Evolutionary conservation across 2,113 vertebrate genomes (phyloP).

Genomic region (Vombatus ursinus): DNA sequence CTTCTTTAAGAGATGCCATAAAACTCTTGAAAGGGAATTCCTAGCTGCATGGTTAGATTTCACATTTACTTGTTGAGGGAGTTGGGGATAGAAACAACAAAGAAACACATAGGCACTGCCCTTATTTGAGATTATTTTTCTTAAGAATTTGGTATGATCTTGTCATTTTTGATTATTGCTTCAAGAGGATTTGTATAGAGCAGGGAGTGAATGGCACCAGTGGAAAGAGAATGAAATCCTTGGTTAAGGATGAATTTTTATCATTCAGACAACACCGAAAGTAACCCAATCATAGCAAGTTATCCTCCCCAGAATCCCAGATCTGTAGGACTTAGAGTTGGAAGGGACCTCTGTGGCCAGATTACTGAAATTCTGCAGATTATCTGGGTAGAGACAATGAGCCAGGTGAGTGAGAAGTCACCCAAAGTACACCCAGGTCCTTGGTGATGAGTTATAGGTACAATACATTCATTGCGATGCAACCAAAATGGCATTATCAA

Average conservation of each 20-base stretch:
- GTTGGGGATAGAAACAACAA: conserved; percentile 43
- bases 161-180: neutral
- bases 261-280: neutral
- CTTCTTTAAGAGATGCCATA: conserved; percentile 77
- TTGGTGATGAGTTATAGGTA: neutral
- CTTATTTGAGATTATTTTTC: neutral
- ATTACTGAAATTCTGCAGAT: neutral
- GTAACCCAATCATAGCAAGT: neutral
- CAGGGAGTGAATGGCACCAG: neutral
- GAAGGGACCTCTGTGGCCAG: neutral
- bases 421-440: neutral
- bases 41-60: conserved; percentile 66
- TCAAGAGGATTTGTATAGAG: neutral
- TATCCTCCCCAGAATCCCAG: neutral
- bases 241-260: neutral
- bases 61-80: conserved; percentile 51
- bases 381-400: neutral
- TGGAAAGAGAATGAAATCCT: neutral
- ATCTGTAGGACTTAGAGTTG: neutral
- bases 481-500: neutral
- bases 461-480: neutral
- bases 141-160: neutral
- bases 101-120: neutral
- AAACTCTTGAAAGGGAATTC: conserved; percentile 78
- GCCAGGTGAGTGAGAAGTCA: neutral